Evolutionary conservation across 1,140 invertebrate genomes (phyloP).

Genomic region (Drusus annulatus): DNA sequence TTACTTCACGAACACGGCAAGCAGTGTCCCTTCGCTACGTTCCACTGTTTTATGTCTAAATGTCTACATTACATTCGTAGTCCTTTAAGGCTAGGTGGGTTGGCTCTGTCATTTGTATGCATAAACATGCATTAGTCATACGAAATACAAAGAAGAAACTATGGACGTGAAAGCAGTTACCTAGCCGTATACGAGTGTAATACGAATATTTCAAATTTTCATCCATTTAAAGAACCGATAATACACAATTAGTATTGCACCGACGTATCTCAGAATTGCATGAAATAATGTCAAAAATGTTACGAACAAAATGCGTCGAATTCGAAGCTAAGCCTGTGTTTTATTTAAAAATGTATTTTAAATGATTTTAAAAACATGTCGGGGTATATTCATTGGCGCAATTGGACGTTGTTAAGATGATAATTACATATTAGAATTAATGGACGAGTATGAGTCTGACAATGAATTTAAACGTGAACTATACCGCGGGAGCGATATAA

Average conservation of each 20-base stretch:
- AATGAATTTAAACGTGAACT: background rate
- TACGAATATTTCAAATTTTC: slow-evolving; percentile 5
- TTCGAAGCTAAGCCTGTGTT: too few species aligned
- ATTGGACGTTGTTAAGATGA: too few species aligned
- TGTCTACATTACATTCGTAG: slow-evolving; percentile 25
- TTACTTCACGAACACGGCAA: background rate
- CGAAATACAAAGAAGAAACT: slow-evolving; percentile 20
- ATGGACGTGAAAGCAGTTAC: background rate
- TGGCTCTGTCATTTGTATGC: slow-evolving; percentile 32
- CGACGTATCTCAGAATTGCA: too few species aligned
- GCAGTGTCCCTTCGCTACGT: too few species aligned
- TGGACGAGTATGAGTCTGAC: background rate
- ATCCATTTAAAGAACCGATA: background rate
- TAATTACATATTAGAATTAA: too few species aligned
- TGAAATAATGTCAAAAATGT: too few species aligned
- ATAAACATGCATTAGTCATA: slow-evolving; percentile 18
- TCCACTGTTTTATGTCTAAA: slow-evolving; percentile 7
- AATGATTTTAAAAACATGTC: too few species aligned
- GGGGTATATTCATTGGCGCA: too few species aligned
- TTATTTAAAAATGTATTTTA: too few species aligned
- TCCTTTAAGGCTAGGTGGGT: background rate
- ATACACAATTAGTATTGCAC: background rate
- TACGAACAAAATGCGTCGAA: too few species aligned
- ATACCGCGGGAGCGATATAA: background rate
- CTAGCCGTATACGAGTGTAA: background rate